Conservation (phyloP, 1,140 invertebrate species). For the Drosophila sulfurigaster region DNA sequence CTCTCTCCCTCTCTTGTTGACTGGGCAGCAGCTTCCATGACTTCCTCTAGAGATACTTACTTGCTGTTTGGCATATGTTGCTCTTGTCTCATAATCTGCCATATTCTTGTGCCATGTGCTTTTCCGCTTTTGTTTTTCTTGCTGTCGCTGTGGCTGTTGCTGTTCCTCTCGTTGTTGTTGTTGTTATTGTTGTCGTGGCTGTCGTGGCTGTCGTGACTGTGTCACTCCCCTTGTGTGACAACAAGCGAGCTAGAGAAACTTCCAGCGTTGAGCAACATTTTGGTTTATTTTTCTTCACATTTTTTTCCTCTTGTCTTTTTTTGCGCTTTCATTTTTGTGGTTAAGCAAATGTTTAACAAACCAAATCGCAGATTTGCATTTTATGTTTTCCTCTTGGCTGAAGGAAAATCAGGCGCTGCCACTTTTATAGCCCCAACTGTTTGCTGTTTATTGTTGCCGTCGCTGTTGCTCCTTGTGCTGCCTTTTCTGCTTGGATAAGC, state of each 20-base stretch:
- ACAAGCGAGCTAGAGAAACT: conserved; percentile 28
- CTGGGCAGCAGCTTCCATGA: conserved; percentile 67
- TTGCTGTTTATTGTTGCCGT: conserved; percentile 34
- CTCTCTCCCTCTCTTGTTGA: conserved; percentile 22
- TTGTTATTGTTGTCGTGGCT: conserved; percentile 48
- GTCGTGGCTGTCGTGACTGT: conserved; percentile 58
- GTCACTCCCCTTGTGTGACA: conserved; percentile 56
- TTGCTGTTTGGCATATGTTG: conserved; percentile 74
- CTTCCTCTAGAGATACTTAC: conserved; percentile 35
- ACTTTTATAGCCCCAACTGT: conserved; percentile 34
- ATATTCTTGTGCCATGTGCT: conserved; percentile 53
- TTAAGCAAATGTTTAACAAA: conserved; percentile 83
- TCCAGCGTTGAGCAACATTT: conserved; percentile 40
- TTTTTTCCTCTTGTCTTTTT: conserved; percentile 21
- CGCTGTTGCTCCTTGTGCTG: background rate
- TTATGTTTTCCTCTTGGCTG: conserved; percentile 61
- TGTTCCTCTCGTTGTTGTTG: conserved; percentile 10
- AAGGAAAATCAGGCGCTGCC: conserved; percentile 23
- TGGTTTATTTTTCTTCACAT: conserved; percentile 36
- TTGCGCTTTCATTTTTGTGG: conserved; percentile 69
- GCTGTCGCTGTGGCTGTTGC: conserved; percentile 4
- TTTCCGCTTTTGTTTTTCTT: conserved; percentile 49
- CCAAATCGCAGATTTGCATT: conserved; percentile 82
- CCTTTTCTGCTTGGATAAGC: conserved; percentile 65
- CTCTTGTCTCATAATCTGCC: conserved; percentile 78